Conservation (phyloP, 2,797 vertebrate species). For the Mastacembelus armatus region DNA sequence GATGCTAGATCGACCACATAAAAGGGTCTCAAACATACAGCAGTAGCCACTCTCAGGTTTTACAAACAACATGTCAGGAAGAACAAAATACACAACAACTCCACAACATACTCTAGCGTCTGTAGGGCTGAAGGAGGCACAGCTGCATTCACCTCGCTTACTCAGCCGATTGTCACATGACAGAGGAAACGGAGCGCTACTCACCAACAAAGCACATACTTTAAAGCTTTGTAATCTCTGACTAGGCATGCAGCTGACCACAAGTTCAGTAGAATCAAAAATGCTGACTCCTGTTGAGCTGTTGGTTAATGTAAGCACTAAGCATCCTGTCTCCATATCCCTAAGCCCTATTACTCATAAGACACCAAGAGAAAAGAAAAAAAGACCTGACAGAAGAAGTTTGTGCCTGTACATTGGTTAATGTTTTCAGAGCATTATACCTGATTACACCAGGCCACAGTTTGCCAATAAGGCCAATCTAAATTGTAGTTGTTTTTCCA, state of each 20-base stretch:
- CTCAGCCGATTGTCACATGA: constrained; percentile 80
- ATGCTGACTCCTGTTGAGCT: constrained; percentile 71
- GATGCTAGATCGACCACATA: not conserved
- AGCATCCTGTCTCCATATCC: constrained; percentile 62
- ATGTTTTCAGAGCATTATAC: too few relatives aligned
- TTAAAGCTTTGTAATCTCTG: constrained; percentile 74
- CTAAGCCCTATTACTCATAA: constrained; percentile 20
- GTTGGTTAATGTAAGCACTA: constrained; percentile 46
- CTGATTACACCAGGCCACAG: too few relatives aligned
- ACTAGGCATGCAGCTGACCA: constrained; percentile 64
- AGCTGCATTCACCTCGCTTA: constrained; percentile 38
- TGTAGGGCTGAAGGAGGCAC: constrained; percentile 13
- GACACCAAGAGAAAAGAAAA: not conserved
- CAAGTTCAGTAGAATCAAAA: constrained; percentile 38
- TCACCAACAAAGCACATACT: constrained; percentile 47
- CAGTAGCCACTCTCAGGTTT: too few relatives aligned
- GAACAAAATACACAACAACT: too few relatives aligned
- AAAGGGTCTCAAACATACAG: too few relatives aligned
- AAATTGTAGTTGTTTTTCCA: too few relatives aligned
- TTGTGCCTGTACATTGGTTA: too few relatives aligned
- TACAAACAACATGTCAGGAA: too few relatives aligned
- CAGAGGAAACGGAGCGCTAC: constrained; percentile 50
- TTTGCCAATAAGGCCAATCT: too few relatives aligned
- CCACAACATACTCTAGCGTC: constrained; percentile 1
- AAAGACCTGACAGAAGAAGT: not conserved